These are phyloP conservation scores for Pseudomyrmex cubaensis DNA, from an alignment of 1,140 invertebrate species.

Conservation along the genomic window DNA sequence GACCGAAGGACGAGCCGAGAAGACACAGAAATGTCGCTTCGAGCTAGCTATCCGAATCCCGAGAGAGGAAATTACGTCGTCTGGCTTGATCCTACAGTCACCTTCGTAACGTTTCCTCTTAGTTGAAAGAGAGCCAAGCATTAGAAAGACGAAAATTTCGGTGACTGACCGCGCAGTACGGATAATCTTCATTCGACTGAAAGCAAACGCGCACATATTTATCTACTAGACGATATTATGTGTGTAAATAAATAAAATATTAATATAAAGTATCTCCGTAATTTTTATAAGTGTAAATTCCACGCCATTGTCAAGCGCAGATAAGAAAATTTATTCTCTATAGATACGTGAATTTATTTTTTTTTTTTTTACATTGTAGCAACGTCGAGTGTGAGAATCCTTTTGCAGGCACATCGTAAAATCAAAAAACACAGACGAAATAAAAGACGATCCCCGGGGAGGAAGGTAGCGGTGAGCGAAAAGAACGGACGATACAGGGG, in stretches of 20 bases:
- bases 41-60: slow-evolving; percentile 69
- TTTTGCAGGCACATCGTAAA: slow-evolving; percentile 67
- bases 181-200: slow-evolving; percentile 10
- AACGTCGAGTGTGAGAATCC: slow-evolving; percentile 53
- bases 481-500: slow-evolving; percentile 59
- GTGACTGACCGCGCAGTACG: background rate
- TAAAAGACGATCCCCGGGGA: slow-evolving; percentile 30
- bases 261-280: background rate
- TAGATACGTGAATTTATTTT: background rate
- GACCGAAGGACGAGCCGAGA: slow-evolving; percentile 71
- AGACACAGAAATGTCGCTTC: slow-evolving; percentile 74
- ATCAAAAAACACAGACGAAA: slow-evolving; percentile 53
- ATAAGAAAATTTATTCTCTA: background rate
- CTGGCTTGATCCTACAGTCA: slow-evolving; percentile 77
- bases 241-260: background rate
- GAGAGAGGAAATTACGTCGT: slow-evolving; percentile 81
- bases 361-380: background rate
- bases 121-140: slow-evolving; percentile 5
- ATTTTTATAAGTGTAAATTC: background rate
- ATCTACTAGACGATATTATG: too few relatives aligned
- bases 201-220: background rate
- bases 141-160: background rate
- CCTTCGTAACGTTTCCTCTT: slow-evolving; percentile 64
- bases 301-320: background rate
- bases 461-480: background rate